A percentile compares a stretch with the other conserved stretches of the same genome.
Conservation (phyloP, 2,888 invertebrate species). For the Alentia gelatinosa region DNA sequence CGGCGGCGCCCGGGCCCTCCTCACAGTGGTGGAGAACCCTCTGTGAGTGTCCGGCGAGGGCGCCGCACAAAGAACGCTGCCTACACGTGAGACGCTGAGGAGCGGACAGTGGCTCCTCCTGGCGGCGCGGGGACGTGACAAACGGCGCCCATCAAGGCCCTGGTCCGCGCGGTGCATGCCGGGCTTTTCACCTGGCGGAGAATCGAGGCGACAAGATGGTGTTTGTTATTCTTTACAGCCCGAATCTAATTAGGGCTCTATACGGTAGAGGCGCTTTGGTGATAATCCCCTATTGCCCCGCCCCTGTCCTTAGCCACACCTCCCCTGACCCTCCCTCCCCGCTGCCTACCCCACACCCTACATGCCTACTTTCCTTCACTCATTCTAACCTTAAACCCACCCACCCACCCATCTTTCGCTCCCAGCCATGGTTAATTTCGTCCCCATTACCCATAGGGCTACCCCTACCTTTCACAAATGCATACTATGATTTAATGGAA, state of each 20-base stretch:
- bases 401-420: too few species aligned
- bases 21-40: background rate
- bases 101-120: background rate
- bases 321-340: too few species aligned
- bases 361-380: too few species aligned
- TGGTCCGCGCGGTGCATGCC: background rate
- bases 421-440: too few species aligned
- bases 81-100: background rate
- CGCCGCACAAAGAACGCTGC: background rate
- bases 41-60: background rate
- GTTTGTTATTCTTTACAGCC: slow-evolving; percentile 26
- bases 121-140: background rate
- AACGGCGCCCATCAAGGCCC: background rate
- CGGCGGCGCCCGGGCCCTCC: background rate
- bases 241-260: slow-evolving; percentile 9
- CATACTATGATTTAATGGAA: too few species aligned
- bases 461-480: too few species aligned
- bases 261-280: background rate
- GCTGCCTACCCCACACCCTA: too few species aligned
- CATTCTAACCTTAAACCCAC: too few species aligned
- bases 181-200: slow-evolving; percentile 3
- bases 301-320: background rate
- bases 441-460: too few species aligned
- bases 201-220: background rate
- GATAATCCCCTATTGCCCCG: background rate